Evolutionary conservation across 2,888 invertebrate species (phyloP), one percentile per base, ranked within the genome.

Genomic region (Idaea dimidiata): DNA sequence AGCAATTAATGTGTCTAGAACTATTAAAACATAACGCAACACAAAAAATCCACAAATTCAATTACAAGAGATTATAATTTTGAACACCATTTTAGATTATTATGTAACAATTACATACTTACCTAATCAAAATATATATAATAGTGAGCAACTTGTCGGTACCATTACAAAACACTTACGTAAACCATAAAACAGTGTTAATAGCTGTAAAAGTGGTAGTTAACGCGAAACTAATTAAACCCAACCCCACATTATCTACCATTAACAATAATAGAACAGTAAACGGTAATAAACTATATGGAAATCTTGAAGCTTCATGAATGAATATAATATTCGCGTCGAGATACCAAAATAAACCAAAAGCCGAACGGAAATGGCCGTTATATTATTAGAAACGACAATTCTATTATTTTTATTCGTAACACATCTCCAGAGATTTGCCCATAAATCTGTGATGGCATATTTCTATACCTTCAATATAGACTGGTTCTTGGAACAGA

Each of bases 371-470:
- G 91, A 92, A 92, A 89, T 89, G 88, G 83, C 84, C 84, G 87
- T 82, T 83, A 82, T 91, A 92, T 92, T 91, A 91, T 91, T 91
- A 91, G 91, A 91, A 80, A 86, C 88, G 89, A 91, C 89, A 91
- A 91, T 91, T 91, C 91, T 91, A 91, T 92, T 92, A 91, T 92
- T 92, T 92, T 92, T 91, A 91, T 91, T 91, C 90, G 88, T 90
- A 89, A 88, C 89, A 88, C 85, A 89, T 89, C 89, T 88, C 82
- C 76, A 43, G 87, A 84, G 89, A 86, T 90, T 81, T 85, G 88
- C 82, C 84, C 88, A 86, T 89, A 90, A 89, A 89, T 89, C 86
- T 85, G 79, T 72, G 80, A 79, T 82, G 84, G 81, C 84, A 82
- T 80, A 43, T 43, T 81, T 82, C 80, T 80, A 43, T 43, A 81